Evolutionary conservation across 2,888 invertebrate species (phyloP).

Genomic region (Xestia c-nigrum): DNA sequence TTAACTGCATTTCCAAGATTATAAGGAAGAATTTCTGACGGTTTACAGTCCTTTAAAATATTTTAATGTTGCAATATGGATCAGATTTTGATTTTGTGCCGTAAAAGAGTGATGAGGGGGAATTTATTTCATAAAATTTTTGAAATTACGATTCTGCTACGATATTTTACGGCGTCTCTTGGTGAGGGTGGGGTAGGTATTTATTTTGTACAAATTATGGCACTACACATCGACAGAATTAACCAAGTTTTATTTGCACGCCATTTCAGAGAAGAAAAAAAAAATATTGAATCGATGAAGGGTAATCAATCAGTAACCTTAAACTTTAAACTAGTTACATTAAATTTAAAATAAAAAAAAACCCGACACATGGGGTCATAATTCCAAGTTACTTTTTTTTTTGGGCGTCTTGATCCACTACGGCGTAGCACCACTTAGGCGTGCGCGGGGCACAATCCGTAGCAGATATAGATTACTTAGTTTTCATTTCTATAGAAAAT

Average conservation of each 20-base stretch:
- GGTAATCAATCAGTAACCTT: too few relatives aligned
- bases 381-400: too few relatives aligned
- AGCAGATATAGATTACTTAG: too few relatives aligned
- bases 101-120: conserved; percentile 29
- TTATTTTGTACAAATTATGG: not conserved
- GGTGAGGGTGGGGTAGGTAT: too few relatives aligned
- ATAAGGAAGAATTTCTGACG: conserved; percentile 27
- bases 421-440: too few relatives aligned
- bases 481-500: too few relatives aligned
- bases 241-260: not conserved
- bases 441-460: too few relatives aligned
- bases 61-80: conserved; percentile 48
- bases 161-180: not conserved
- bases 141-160: not conserved
- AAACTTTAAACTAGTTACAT: too few relatives aligned
- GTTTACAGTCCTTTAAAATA: conserved; percentile 47
- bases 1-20: conserved; percentile 60
- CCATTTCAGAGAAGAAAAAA: not conserved
- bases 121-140: conserved; percentile 21
- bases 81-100: conserved; percentile 43
- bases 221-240: not conserved
- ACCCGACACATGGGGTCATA: too few relatives aligned
- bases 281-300: not conserved
- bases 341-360: too few relatives aligned
- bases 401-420: too few relatives aligned